A percentile compares a stretch with the other conserved stretches of the same genome.
Conservation (phyloP, 2,797 vertebrate genomes). For the Sus cebifrons region DNA sequence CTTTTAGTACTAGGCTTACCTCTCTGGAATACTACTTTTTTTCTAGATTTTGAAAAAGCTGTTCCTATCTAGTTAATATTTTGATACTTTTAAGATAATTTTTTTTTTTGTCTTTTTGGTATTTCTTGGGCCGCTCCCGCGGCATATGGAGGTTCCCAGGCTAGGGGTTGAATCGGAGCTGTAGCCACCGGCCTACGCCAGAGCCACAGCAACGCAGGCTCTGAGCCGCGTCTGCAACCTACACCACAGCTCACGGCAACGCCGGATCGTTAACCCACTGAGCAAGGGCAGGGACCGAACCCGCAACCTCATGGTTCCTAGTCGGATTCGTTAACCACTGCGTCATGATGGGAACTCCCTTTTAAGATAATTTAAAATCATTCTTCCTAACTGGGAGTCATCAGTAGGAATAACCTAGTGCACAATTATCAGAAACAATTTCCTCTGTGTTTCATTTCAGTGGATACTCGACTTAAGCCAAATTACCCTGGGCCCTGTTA, state of each 20-base stretch:
- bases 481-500: not conserved
- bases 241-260: no score
- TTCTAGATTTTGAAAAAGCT: not conserved
- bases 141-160: no score
- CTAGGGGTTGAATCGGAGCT: no score
- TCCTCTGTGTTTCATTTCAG: not conserved
- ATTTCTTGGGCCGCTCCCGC: no score
- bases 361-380: conserved; percentile 28
- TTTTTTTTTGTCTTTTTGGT: not conserved
- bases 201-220: no score
- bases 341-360: no score
- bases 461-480: not conserved
- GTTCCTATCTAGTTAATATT: conserved; percentile 19
- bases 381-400: not conserved
- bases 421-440: not conserved
- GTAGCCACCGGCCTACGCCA: no score
- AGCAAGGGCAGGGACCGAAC: no score
- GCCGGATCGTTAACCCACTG: no score
- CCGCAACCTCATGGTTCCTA: no score
- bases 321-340: no score
- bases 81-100: conserved; percentile 36
- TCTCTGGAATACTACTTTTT: conserved; percentile 5
- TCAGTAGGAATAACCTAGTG: not conserved
- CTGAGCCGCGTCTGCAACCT: no score
- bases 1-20: conserved; percentile 9